These are phyloP conservation scores for Apodemia hepburni DNA, from an alignment of 2,888 invertebrate species.

Conservation along the genomic window DNA sequence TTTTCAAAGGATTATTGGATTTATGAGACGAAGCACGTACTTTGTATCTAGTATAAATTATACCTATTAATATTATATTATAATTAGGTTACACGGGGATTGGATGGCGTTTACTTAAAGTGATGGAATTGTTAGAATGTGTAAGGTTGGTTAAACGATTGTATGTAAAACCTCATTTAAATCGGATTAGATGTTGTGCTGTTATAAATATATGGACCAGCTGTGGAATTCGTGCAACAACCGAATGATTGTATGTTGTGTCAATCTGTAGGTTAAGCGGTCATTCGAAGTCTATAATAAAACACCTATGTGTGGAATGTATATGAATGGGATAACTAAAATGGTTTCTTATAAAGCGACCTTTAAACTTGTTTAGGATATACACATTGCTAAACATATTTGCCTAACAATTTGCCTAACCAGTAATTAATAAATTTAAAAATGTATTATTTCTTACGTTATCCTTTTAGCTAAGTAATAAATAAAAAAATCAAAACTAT, in stretches of 20 bases:
- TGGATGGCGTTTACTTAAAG: slow-evolving; percentile 62
- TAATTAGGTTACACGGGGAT: slow-evolving; percentile 67
- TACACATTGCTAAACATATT: not conserved
- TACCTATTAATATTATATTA: slow-evolving; percentile 43
- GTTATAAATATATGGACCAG: slow-evolving; percentile 54
- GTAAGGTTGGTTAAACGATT: slow-evolving; percentile 61
- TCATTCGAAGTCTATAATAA: slow-evolving; percentile 58
- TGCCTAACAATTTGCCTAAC: not conserved
- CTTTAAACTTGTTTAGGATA: slow-evolving; percentile 28
- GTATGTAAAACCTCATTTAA: slow-evolving; percentile 45
- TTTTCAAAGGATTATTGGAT: slow-evolving; percentile 8
- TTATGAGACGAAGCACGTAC: slow-evolving; percentile 42
- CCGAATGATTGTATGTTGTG: slow-evolving; percentile 17
- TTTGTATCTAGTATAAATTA: slow-evolving; percentile 59
- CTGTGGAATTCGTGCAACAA: slow-evolving; percentile 38
- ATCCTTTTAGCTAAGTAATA: not conserved
- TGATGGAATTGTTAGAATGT: slow-evolving; percentile 69
- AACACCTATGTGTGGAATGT: slow-evolving; percentile 74
- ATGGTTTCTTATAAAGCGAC: slow-evolving; percentile 24
- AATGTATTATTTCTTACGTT: not conserved
- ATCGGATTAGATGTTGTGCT: slow-evolving; percentile 50
- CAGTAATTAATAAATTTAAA: not conserved
- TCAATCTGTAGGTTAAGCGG: slow-evolving; percentile 50
- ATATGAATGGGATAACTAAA: slow-evolving; percentile 51
- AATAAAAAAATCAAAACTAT: not conserved